These are phyloP conservation scores for Onchidella celtica DNA, from an alignment of 2,888 invertebrate genomes.

Conservation along the genomic window DNA sequence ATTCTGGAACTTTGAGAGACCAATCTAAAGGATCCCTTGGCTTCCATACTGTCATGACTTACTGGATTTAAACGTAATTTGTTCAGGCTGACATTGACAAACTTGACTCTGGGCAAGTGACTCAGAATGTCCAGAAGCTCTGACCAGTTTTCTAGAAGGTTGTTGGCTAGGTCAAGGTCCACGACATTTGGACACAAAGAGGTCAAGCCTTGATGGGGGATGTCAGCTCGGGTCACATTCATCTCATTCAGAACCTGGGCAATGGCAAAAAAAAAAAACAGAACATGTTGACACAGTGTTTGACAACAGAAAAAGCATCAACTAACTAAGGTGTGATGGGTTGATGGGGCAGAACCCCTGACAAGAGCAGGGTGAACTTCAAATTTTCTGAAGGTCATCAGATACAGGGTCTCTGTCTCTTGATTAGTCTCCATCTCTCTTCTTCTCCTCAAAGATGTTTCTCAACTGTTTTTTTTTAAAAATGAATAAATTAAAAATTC, in stretches of 20 bases:
- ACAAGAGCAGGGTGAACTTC: too few species aligned
- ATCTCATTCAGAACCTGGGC: constrained; percentile 63
- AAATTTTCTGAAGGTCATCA: too few species aligned
- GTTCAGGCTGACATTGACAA: constrained; percentile 86
- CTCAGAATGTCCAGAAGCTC: constrained; percentile 85
- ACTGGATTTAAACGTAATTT: constrained; percentile 81
- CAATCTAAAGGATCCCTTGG: too few species aligned
- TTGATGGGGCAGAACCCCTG: background rate
- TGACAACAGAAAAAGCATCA: background rate
- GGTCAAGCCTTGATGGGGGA: constrained; percentile 61
- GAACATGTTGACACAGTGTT: too few species aligned
- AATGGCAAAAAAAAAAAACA: background rate
- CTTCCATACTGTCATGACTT: too few species aligned
- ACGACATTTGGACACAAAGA: constrained; percentile 84
- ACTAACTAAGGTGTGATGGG: too few species aligned
- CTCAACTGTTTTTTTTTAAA: too few species aligned
- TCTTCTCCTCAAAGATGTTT: too few species aligned
- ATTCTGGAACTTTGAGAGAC: too few species aligned
- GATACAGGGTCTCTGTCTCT: too few species aligned
- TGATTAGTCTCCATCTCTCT: too few species aligned
- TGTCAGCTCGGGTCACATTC: constrained; percentile 62
- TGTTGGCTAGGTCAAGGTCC: constrained; percentile 88
- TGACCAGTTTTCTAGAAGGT: constrained; percentile 88
- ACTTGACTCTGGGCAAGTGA: constrained; percentile 84
- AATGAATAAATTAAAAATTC: too few species aligned